A percentile compares a stretch with the other conserved stretches of the same genome.
Conservation (phyloP, 2,113 vertebrate genomes). For the Xiphorhynchus elegans region DNA sequence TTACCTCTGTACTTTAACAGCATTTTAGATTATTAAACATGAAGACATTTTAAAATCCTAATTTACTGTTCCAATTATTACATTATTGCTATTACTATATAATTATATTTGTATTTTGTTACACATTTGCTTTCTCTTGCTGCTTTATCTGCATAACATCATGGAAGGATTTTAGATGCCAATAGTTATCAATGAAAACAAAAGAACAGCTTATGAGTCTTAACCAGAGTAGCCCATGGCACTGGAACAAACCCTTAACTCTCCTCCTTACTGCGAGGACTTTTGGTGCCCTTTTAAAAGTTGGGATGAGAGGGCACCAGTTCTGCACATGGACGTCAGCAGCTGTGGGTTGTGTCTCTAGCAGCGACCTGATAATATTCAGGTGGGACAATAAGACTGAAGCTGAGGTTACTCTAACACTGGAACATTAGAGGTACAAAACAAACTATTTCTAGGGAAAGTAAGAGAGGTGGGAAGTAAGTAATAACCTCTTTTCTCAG, state of each 20-base stretch:
- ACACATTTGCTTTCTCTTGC: background rate
- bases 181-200: background rate
- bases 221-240: background rate
- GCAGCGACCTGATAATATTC: background rate
- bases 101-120: background rate
- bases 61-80: background rate
- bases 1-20: slow-evolving; percentile 42
- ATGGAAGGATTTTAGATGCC: background rate
- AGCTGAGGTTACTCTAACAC: background rate
- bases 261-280: background rate
- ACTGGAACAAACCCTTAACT: background rate
- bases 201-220: background rate
- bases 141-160: background rate
- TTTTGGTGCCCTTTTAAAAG: background rate
- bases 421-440: background rate
- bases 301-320: background rate
- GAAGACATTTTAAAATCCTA: slow-evolving; percentile 19
- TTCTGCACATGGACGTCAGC: background rate
- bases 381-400: background rate
- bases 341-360: background rate
- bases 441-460: background rate
- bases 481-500: background rate
- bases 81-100: background rate
- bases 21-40: slow-evolving; percentile 56
- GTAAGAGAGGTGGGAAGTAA: background rate